Conservation (phyloP, 2,797 vertebrate species). For the Vireo griseus region DNA sequence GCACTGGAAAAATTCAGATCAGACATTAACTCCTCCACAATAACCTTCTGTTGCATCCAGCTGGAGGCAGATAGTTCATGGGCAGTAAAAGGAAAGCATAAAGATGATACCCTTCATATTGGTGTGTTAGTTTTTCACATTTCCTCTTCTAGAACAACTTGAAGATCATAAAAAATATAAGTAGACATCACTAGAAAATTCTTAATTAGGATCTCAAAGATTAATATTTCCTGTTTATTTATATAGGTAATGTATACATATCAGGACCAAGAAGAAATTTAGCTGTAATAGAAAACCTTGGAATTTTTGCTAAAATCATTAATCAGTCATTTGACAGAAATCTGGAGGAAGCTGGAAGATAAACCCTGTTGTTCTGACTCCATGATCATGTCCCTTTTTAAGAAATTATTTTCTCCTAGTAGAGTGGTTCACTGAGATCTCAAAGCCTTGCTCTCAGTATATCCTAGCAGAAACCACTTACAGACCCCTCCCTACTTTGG, state of each 20-base stretch:
- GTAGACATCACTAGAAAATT: not conserved
- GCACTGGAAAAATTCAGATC: not conserved
- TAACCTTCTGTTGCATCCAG: not conserved
- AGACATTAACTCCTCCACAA: not conserved
- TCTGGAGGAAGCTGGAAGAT: not conserved
- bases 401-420: not conserved
- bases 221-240: not conserved
- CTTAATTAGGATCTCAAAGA: not conserved
- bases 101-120: not conserved
- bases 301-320: not conserved
- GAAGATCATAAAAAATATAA: not conserved
- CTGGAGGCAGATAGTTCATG: not conserved
- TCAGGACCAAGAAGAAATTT: not conserved
- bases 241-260: not conserved
- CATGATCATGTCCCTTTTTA: rapidly evolving
- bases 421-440: not conserved
- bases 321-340: not conserved
- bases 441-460: not conserved
- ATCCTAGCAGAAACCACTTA: not conserved
- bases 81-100: not conserved
- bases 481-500: not conserved
- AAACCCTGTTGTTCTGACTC: not conserved
- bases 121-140: not conserved
- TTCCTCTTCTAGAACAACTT: not conserved
- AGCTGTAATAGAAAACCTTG: not conserved